A percentile compares a stretch with the other conserved stretches of the same genome.
phyloP scores from a whole-genome alignment of 2,888 invertebrate genomes.

The Gari tellinella region DNA sequence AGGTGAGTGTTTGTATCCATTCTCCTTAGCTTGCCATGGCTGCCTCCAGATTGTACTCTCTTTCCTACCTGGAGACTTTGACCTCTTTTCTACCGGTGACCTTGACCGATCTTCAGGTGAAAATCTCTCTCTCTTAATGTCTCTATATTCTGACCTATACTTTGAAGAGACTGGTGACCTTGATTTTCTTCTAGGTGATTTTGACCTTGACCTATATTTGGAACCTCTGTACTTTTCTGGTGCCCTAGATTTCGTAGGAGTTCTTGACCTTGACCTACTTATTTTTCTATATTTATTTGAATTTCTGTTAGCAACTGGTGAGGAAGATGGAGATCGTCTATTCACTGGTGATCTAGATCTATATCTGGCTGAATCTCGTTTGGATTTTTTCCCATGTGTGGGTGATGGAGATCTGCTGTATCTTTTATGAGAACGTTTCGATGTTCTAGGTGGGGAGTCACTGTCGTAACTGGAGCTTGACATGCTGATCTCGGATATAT shows the following conservation, averaged over 20 bases:
- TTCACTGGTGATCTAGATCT: constrained; percentile 17
- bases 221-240: constrained; percentile 1
- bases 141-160: background rate
- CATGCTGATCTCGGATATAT: too few relatives aligned
- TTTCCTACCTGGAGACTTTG: constrained; percentile 30
- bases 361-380: background rate
- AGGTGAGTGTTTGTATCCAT: constrained; percentile 14
- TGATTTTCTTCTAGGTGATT: background rate
- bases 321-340: background rate
- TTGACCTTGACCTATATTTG: constrained; percentile 5
- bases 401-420: too few relatives aligned
- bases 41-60: constrained; percentile 28
- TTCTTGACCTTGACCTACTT: constrained; percentile 25
- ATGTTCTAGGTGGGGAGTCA: constrained; percentile 12
- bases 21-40: constrained; percentile 18
- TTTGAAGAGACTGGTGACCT: constrained; percentile 15
- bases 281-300: constrained; percentile 11
- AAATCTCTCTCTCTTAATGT: background rate
- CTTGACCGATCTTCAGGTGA: constrained; percentile 13
- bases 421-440: too few relatives aligned
- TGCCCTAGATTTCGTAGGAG: constrained; percentile 11
- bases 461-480: constrained; percentile 41
- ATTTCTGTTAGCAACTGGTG: constrained; percentile 6
- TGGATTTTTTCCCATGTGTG: too few relatives aligned
- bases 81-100: constrained; percentile 23